Conservation (phyloP, 2,888 invertebrate species). For the Tachystola acroxantha region DNA sequence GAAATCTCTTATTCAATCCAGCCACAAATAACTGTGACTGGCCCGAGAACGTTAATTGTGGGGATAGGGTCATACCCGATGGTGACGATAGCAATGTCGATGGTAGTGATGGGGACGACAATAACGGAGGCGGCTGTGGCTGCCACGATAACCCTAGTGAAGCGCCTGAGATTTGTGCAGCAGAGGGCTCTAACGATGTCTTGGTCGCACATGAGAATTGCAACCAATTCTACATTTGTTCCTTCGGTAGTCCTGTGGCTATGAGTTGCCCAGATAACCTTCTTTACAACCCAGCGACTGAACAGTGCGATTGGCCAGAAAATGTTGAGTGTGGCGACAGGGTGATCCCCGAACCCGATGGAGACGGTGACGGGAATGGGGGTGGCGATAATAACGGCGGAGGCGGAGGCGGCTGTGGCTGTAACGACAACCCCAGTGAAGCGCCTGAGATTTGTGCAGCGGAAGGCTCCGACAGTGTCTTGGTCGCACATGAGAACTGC, state of each 20-base stretch:
- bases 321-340: neutral
- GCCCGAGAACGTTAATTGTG: slow-evolving; percentile 36
- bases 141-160: slow-evolving; percentile 13
- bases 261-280: slow-evolving; percentile 18
- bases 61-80: slow-evolving; percentile 19
- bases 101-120: slow-evolving; percentile 4
- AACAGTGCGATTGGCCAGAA: slow-evolving; percentile 27
- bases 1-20: slow-evolving; percentile 29
- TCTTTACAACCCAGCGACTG: slow-evolving; percentile 25
- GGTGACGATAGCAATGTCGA: slow-evolving; percentile 4
- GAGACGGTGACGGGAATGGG: too few species aligned
- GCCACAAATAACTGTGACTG: slow-evolving; percentile 33
- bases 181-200: slow-evolving; percentile 13
- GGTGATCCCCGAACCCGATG: slow-evolving; percentile 1
- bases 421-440: slow-evolving; percentile 17
- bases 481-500: slow-evolving; percentile 35
- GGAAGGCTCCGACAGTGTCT: slow-evolving; percentile 26
- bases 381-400: slow-evolving; percentile 3
- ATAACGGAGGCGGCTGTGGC: slow-evolving; percentile 5
- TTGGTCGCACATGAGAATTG: slow-evolving; percentile 30
- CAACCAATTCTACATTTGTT: slow-evolving; percentile 29
- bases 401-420: slow-evolving; percentile 4
- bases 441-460: slow-evolving; percentile 26
- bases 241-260: slow-evolving; percentile 21
- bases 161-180: slow-evolving; percentile 16